Evolutionary conservation across 2,797 vertebrate genomes (phyloP), one percentile per base, ranked within the genome.

Genomic region (Oreortyx pictus): DNA sequence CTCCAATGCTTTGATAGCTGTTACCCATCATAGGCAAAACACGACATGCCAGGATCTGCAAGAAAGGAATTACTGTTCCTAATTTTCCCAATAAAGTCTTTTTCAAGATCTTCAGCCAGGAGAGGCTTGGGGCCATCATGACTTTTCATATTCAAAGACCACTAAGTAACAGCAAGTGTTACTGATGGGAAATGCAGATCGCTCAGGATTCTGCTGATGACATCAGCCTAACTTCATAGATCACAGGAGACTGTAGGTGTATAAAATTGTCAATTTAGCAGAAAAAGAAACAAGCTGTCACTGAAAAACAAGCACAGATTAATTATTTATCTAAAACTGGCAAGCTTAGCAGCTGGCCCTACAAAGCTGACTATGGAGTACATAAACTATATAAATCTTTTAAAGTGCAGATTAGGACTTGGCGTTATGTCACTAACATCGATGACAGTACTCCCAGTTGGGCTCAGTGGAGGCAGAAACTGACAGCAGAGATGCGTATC

Each of bases 121-220:
- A 89, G 41, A 67, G 23, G 14, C n/a, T 59, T 71, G 27, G 25
- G 27, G 25, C 4, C 9, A 23, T 13, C 0, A 0, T 56, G 24
- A n/a, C 43, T 56, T 74, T 67, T 52, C 39, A 81, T 6, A 15
- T 65, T 94, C 31, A 91, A 9, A 76, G 92, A 31, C 5, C 59
- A 35, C 23, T 82, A 67, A 72, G 68, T 29, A 91, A 75, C 15
- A 88, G 41, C 6, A 71, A 4, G 61, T 16, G 3, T 35, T 93
- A 50, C 60, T 46, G 33, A 22, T 43, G 22, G 31, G 27, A 86
- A 89, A 80, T 13, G 5, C 3, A n/a, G 25, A 64, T 37, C 82
- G 27, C 37, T 84, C 11, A 44, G 35, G 54, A 75, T 86, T 60
- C 35, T 49, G 14, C 25, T 25, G 9, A 83, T 71, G 62, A 56